Base-by-base conservation (phyloP, 2,888 invertebrate species). In the Tetragonisca angustula region DNA sequence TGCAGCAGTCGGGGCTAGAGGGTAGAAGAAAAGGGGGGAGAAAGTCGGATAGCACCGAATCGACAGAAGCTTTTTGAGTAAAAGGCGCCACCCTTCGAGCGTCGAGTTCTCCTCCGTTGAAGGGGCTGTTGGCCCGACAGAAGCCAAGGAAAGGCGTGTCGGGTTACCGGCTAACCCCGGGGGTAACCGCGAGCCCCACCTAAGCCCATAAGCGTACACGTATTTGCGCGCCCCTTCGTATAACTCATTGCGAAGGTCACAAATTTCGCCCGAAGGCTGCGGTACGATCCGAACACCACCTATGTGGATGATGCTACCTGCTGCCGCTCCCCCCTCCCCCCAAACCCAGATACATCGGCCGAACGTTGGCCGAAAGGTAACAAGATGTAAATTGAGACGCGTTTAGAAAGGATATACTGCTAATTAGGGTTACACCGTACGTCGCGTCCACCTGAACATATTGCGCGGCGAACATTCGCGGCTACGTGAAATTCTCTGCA, bases 101-200 rank as follows among this genome's bases (percentile, higher is more conserved):
- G 65, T 80, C 76, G 77, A 80, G 82, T 59, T 68, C 84, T 43
- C 43, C 11, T 78, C 43, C 72, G 75, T 67, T 79, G 86, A 89
- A 93, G 92, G 94, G 94, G 94, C 93, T 94, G 93, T 94, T 94
- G 93, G 92, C 93, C 93, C 93, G 94, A 94, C 94, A 92, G 94
- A 94, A 94, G 94, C 94, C 94, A 93, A 92, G 91, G 88, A 94
- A 94, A 90, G 92, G 91, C 93, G 92, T 92, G 91, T 94, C 92
- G 92, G 92, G 92, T 94, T 94, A 93, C 93, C 86, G 90, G 90
- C 89, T 91, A 93, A 94, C 93, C 92, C 91, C 90, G 85, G 81
- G 91, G 92, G 90, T 92, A 92, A 94, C 93, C 93, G 89, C 94
- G 91, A 91, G 88, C 88, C 88, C 90, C 90, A 87, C 88, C 90